Evolutionary conservation across 2,888 invertebrate genomes (phyloP).

Genomic region (Drosophila borborema): DNA sequence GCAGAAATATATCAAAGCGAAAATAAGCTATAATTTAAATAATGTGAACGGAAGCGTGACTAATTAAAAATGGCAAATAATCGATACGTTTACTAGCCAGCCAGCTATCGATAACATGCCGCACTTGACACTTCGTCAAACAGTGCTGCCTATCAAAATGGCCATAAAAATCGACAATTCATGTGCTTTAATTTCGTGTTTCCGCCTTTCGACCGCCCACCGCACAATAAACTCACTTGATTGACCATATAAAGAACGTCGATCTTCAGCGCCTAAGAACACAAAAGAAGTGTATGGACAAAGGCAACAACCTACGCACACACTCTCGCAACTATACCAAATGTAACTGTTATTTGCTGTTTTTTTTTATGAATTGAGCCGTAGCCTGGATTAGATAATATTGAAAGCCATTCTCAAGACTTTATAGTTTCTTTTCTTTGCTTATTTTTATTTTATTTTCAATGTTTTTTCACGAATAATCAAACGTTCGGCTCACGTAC

Average conservation of each 20-base stretch:
- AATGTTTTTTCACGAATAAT: constrained; percentile 21
- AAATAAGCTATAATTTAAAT: constrained; percentile 30
- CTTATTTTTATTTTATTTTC: constrained; percentile 8
- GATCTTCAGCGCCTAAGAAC: constrained; percentile 42
- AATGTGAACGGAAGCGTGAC: constrained; percentile 49
- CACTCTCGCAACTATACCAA: neutral
- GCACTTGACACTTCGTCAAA: neutral
- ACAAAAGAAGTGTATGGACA: constrained; percentile 17
- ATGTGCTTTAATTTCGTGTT: constrained; percentile 38
- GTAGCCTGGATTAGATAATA: constrained; percentile 5
- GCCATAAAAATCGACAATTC: constrained; percentile 18
- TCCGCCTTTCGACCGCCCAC: constrained; percentile 54
- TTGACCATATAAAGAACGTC: constrained; percentile 34
- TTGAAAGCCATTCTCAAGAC: constrained; percentile 3
- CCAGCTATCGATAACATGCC: constrained; percentile 1
- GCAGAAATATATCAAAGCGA: constrained; percentile 50
- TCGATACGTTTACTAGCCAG: neutral
- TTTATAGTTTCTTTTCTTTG: constrained; percentile 9
- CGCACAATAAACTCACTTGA: constrained; percentile 20
- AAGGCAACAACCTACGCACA: constrained; percentile 23
- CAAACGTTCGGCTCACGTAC: constrained; percentile 56
- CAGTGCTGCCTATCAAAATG: constrained; percentile 15
- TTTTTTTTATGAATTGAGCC: neutral
- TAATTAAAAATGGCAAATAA: constrained; percentile 2
- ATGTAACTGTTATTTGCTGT: constrained; percentile 1